Base-by-base conservation (phyloP, 2,797 vertebrate genomes). In the Pseudopleuronectes americanus region DNA sequence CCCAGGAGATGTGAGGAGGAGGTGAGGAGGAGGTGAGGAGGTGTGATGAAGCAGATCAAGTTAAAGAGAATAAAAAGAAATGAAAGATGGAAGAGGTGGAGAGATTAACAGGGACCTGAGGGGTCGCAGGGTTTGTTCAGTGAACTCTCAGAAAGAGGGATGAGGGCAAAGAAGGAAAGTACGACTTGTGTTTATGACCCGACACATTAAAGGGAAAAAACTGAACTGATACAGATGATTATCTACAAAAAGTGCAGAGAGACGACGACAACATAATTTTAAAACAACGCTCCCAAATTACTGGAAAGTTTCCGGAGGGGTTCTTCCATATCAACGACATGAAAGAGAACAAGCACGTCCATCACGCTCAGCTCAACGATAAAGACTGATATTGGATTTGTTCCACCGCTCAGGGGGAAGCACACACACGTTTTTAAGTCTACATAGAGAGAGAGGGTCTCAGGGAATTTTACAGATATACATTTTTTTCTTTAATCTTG, bases 381-480 rank as follows among this genome's bases (percentile, higher is more conserved):
- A 64, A 77, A 73, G 68, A 57, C 61, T 16, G 19, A 28, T 64
- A 81, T 62, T 69, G 64, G 84, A 84, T 81, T 79, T 61, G 64
- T 71, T 59, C 16, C 19, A 75, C 72, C 60, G 9, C 78, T 74
- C 48, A 53, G 24, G 38, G 14, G 56, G 53, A 61, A 55, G 49
- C 67, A 54, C 43, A 64, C 58, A 8, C 57, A 66, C 69, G 57
- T 76, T 57, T 57, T 74, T 31, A 71, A 64, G 53, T 57, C 65
- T 48, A 8, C 64, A 0, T n/a, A n/a, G 51, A 38, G 24, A 21
- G 17, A 0, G 8, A 9, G 21, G 0, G 17, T 54, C 43, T n/a
- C n/a, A n/a, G 21, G 14, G 55, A 8, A 48, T 59, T 21, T 62
- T 45, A 36, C 55, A 69, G 49, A 5, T 31, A 56, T 0, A 17